Evolutionary conservation across 64 coral and sea anemone species (phyloP).

Genomic region (Pachyseris speciosa): DNA sequence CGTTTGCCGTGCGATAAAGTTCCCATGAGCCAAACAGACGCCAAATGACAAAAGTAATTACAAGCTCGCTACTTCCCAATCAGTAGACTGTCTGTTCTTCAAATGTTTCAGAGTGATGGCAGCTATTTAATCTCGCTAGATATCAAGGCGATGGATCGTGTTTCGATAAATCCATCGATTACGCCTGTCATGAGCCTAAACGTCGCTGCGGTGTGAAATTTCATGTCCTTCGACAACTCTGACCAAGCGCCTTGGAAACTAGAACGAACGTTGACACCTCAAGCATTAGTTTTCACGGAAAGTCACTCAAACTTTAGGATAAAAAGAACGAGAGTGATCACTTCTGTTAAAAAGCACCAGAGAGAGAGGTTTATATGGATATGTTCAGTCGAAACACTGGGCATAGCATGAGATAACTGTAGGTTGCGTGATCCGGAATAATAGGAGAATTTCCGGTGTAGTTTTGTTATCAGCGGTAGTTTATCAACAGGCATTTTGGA

Average conservation of each 20-base stretch:
- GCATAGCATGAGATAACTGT: not conserved
- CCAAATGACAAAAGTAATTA: not conserved
- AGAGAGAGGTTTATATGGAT: not conserved
- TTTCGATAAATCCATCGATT: constrained; percentile 4
- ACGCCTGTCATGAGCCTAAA: not conserved
- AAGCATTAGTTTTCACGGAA: no score
- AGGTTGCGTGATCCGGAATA: constrained; percentile 23
- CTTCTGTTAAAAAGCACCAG: no score
- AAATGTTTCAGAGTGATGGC: not conserved
- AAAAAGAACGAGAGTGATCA: no score
- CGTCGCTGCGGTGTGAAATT: not conserved
- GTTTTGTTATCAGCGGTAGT: constrained; percentile 23
- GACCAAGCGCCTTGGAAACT: no score
- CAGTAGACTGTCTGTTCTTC: not conserved
- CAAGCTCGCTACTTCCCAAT: no score
- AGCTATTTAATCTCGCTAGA: not conserved
- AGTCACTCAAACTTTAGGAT: no score
- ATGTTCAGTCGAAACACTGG: no score
- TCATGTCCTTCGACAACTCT: no score
- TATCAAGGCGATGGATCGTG: not conserved
- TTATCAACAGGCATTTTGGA: constrained; percentile 49
- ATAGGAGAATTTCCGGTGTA: constrained; percentile 17
- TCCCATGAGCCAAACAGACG: not conserved
- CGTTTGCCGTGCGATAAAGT: not conserved
- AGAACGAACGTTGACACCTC: no score